Conservation (phyloP, 2,888 invertebrate species). For the Agapostemon virescens region DNA sequence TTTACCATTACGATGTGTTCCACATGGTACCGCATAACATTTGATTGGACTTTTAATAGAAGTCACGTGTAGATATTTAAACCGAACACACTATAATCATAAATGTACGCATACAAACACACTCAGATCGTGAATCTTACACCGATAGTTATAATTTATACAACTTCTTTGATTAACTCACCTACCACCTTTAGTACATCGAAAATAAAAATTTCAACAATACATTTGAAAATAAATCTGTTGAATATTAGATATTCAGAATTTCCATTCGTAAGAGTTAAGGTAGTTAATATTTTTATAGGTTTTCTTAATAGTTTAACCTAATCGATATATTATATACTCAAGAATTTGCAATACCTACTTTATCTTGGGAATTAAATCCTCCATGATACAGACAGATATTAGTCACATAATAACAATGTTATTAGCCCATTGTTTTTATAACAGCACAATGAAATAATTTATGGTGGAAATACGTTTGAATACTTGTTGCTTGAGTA, state of each 20-base stretch:
- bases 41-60: not conserved
- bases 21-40: not conserved
- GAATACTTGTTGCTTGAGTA: not conserved
- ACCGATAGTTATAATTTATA: constrained; percentile 10
- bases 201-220: not conserved
- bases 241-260: not conserved
- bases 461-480: not conserved
- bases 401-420: not conserved
- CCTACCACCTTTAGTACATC: too few relatives aligned
- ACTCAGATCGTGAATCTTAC: constrained; percentile 20
- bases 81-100: not conserved
- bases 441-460: not conserved
- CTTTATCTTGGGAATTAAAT: not conserved
- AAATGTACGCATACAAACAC: constrained; percentile 8
- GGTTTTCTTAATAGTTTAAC: not conserved
- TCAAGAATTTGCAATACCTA: not conserved
- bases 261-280: not conserved
- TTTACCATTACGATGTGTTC: not conserved
- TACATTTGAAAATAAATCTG: not conserved
- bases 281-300: not conserved
- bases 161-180: not conserved
- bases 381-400: not conserved
- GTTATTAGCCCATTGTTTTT: not conserved
- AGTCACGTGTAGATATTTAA: constrained; percentile 5
- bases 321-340: not conserved